These are phyloP conservation scores for Diorhabda elongata DNA, from an alignment of 1,140 invertebrate species.

Conservation along the genomic window DNA sequence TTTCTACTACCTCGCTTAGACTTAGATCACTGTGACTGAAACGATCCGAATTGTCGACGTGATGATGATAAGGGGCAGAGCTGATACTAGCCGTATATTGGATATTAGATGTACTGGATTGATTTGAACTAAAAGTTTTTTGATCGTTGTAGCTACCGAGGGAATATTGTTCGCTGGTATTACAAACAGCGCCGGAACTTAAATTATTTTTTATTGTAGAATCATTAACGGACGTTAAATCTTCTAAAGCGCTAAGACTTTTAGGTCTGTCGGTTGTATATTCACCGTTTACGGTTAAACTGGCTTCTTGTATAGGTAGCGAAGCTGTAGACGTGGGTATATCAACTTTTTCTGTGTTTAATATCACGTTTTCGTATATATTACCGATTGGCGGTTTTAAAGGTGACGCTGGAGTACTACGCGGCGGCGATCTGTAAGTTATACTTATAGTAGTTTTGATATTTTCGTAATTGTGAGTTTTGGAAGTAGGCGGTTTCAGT, in stretches of 20 bases:
- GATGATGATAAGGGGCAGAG: slow-evolving; percentile 33
- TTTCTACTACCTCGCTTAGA: slow-evolving; percentile 39
- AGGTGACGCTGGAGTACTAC: slow-evolving; percentile 33
- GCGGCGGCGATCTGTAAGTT: slow-evolving; percentile 58
- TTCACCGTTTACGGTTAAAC: slow-evolving; percentile 23
- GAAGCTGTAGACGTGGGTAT: slow-evolving; percentile 52
- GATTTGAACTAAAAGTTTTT: slow-evolving; percentile 33
- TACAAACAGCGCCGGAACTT: slow-evolving; percentile 37
- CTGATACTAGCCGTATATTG: slow-evolving; percentile 36
- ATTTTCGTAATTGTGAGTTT: slow-evolving; percentile 47
- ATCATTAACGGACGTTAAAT: slow-evolving; percentile 26
- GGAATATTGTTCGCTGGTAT: slow-evolving; percentile 34
- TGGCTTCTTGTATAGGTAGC: slow-evolving; percentile 53
- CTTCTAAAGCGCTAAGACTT: slow-evolving; percentile 42
- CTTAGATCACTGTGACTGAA: slow-evolving; percentile 36
- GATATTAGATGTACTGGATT: slow-evolving; percentile 34
- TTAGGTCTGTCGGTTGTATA: slow-evolving; percentile 36
- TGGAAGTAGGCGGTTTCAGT: slow-evolving; percentile 27
- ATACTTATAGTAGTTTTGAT: slow-evolving; percentile 61
- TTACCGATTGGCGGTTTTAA: slow-evolving; percentile 42
- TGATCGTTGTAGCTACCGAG: slow-evolving; percentile 32
- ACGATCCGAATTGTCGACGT: slow-evolving; percentile 33
- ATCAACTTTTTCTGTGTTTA: slow-evolving; percentile 51
- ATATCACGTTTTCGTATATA: slow-evolving; percentile 54
- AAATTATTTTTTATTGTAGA: slow-evolving; percentile 28